These are phyloP conservation scores for Nylanderia fulva DNA, from an alignment of 1,140 invertebrate species.

Conservation along the genomic window DNA sequence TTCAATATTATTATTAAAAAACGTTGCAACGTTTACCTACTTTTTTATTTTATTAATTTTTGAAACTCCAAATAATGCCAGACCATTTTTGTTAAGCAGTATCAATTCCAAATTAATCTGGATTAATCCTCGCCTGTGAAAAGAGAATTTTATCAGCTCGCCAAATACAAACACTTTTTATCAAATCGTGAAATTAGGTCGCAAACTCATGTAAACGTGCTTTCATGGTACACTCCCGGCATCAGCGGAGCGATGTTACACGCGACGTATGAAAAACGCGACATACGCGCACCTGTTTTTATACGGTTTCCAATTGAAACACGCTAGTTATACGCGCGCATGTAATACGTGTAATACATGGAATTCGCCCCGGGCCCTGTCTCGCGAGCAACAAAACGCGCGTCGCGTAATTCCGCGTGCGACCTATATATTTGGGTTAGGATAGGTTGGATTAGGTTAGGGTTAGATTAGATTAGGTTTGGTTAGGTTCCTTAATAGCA, in stretches of 20 bases:
- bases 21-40: not conserved
- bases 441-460: no score
- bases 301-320: conserved; percentile 27
- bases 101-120: not conserved
- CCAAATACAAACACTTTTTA: not conserved
- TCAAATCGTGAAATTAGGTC: conserved; percentile 28
- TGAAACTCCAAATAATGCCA: not conserved
- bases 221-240: not conserved
- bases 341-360: not conserved
- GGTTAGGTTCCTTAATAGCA: no score
- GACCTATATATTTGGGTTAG: no score
- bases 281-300: conserved; percentile 26
- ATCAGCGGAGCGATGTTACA: conserved; percentile 5
- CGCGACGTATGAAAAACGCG: conserved; percentile 28
- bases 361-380: conserved; percentile 32
- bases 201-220: not conserved
- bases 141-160: not conserved
- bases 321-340: conserved; percentile 47
- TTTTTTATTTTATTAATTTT: not conserved
- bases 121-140: not conserved
- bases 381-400: conserved; percentile 65
- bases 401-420: conserved; percentile 69
- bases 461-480: no score
- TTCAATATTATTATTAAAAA: not conserved
- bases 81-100: not conserved